Conservation (phyloP, 2,113 vertebrate species). For the Urocolius indicus region DNA sequence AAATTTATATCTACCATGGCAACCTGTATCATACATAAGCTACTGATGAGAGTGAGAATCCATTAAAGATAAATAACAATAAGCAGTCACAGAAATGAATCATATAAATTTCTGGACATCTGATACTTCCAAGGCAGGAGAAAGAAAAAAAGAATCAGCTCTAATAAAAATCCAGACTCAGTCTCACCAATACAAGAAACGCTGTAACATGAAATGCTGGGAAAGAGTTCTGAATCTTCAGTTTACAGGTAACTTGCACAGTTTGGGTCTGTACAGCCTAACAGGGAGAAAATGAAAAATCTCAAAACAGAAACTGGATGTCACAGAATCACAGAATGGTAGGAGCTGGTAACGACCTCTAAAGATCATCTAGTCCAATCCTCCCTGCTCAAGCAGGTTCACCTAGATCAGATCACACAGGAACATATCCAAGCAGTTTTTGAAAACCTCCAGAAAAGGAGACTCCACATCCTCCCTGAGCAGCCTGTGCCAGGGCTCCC, state of each 20-base stretch:
- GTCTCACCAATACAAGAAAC: background rate
- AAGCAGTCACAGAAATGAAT: background rate
- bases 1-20: conserved; percentile 42
- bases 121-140: background rate
- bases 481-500: too few relatives aligned
- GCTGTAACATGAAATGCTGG: background rate
- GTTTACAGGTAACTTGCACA: background rate
- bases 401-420: too few relatives aligned
- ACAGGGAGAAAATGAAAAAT: background rate
- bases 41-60: background rate
- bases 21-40: background rate
- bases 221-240: background rate
- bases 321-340: background rate
- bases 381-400: too few relatives aligned
- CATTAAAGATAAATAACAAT: conserved; percentile 44
- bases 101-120: background rate
- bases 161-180: background rate
- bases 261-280: background rate
- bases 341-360: too few relatives aligned
- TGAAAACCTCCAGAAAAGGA: too few relatives aligned
- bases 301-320: background rate
- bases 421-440: too few relatives aligned
- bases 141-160: background rate
- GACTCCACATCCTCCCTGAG: too few relatives aligned
- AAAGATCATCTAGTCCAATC: too few relatives aligned